phyloP scores from a whole-genome alignment of 1,140 invertebrate genomes.

The Polypedilum vanderplanki region DNA sequence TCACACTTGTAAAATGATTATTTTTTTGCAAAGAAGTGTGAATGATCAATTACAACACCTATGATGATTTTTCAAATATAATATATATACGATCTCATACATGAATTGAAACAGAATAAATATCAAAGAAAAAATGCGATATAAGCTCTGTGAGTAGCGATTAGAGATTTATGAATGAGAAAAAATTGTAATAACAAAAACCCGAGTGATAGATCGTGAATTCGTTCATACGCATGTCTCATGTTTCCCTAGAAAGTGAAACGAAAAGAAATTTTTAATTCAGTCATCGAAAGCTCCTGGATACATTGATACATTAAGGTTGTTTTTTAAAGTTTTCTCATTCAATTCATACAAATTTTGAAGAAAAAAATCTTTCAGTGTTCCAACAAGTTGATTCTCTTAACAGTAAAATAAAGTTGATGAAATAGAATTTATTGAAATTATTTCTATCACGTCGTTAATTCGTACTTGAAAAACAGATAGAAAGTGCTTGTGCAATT shows the following conservation, averaged over 20 bases:
- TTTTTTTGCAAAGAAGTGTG: too few species aligned
- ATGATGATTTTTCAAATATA: constrained; percentile 1
- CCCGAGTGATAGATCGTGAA: neutral
- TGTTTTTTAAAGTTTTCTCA: neutral
- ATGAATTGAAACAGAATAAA: neutral
- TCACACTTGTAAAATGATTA: too few species aligned
- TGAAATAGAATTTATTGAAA: neutral
- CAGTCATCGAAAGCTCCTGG: neutral
- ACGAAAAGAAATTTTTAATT: neutral
- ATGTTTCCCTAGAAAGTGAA: neutral
- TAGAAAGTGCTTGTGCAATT: too few species aligned
- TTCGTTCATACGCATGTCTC: neutral
- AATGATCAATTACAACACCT: neutral
- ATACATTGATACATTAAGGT: too few species aligned
- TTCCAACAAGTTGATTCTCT: constrained; percentile 1
- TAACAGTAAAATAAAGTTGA: neutral
- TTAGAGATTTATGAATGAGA: neutral
- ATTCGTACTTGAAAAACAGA: too few species aligned
- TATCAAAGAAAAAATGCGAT: neutral
- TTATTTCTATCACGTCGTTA: too few species aligned
- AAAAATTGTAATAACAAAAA: neutral
- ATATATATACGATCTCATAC: neutral
- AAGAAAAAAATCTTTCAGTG: neutral
- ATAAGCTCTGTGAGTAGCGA: neutral
- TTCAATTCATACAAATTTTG: too few species aligned